phyloP scores from a whole-genome alignment of 1,140 invertebrate genomes.

The Solenopsis invicta region DNA sequence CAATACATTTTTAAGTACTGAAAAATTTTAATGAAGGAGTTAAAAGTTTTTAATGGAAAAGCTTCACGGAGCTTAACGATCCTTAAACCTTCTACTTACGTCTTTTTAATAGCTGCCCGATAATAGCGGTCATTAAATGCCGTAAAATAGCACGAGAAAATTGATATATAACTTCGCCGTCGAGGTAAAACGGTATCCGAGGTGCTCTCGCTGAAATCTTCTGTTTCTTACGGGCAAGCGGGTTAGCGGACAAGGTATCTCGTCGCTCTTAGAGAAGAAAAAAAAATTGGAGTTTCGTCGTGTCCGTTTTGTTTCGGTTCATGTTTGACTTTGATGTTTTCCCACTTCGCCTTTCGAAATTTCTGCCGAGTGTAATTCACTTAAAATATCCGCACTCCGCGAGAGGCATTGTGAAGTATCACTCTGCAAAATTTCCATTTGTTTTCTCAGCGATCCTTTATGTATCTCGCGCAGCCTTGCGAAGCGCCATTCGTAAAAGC shows the following conservation, averaged over 20 bases:
- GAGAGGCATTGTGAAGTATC: background rate
- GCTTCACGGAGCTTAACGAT: background rate
- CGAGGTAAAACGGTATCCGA: background rate
- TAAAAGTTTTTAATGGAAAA: background rate
- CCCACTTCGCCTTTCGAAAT: background rate
- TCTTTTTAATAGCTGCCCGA: background rate
- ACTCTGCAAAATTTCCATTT: conserved; percentile 9
- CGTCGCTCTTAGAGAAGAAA: background rate
- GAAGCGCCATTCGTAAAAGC: background rate
- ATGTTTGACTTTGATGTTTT: background rate
- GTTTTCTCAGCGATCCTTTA: conserved; percentile 1
- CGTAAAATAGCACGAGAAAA: background rate
- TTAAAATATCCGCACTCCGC: background rate
- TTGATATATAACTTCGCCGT: background rate
- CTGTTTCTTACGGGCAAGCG: background rate
- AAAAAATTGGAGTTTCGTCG: background rate
- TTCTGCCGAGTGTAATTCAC: background rate
- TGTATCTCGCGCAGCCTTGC: background rate
- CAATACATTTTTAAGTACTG: background rate
- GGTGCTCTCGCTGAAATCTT: background rate
- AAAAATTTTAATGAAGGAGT: conserved; percentile 6
- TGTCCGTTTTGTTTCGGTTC: background rate
- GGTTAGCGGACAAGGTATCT: background rate
- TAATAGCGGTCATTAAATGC: background rate
- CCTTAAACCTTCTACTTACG: background rate